A percentile compares a stretch with the other conserved stretches of the same genome.
phyloP scores from a whole-genome alignment of 2,113 vertebrate genomes.

The Microtus pennsylvanicus region DNA sequence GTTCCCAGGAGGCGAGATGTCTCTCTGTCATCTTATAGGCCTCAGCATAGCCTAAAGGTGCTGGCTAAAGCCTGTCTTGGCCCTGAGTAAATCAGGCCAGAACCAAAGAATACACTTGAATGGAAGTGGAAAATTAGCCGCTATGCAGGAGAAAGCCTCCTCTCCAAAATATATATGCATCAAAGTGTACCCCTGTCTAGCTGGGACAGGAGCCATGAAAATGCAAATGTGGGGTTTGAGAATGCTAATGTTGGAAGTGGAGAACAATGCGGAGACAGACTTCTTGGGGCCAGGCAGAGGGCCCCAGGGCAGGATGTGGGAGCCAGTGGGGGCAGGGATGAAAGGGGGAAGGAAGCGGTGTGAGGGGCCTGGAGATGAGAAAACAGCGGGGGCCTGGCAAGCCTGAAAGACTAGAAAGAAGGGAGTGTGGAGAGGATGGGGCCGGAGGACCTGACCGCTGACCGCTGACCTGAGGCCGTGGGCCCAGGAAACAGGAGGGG shows the following conservation, averaged over 20 bases:
- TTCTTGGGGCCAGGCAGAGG: conserved; percentile 74
- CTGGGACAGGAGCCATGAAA: conserved; percentile 81
- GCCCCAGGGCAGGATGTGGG: conserved; percentile 80
- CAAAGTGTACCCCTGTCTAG: conserved; percentile 74
- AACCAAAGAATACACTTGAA: conserved; percentile 74
- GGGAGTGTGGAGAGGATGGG: conserved; percentile 44
- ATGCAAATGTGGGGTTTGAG: conserved; percentile 82
- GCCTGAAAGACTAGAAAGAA: conserved; percentile 66
- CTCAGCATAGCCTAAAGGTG: conserved; percentile 73
- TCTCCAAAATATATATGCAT: conserved; percentile 74
- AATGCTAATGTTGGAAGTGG: conserved; percentile 79
- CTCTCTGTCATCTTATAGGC: conserved; percentile 61
- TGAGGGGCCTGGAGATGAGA: conserved; percentile 55
- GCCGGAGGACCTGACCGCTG: conserved; percentile 9
- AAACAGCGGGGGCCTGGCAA: conserved; percentile 66
- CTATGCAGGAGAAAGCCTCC: conserved; percentile 51
- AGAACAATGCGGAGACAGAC: conserved; percentile 81
- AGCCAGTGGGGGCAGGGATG: conserved; percentile 76
- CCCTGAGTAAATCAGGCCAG: conserved; percentile 65
- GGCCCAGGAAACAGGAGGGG: conserved; percentile 41
- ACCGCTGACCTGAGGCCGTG: conserved; percentile 61
- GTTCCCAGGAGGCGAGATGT: conserved; percentile 59
- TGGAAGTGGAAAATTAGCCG: conserved; percentile 79
- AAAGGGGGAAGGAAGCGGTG: conserved; percentile 75
- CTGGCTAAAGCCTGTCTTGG: conserved; percentile 66